Base-by-base conservation (phyloP, 2,113 vertebrate species). In the Poeciliopsis turrubarensis region DNA sequence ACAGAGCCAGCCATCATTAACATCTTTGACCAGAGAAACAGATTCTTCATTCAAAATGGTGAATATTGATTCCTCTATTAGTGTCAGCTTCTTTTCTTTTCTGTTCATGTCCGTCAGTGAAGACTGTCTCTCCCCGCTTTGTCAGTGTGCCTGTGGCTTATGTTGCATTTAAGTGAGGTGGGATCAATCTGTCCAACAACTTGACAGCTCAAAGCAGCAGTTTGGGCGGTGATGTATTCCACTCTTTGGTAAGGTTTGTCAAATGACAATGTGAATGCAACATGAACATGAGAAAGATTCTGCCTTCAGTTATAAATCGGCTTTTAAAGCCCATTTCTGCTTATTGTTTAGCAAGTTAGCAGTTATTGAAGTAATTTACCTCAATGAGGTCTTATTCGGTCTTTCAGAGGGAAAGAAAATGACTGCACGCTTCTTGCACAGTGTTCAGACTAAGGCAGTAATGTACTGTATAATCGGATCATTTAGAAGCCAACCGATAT, bases 41-140 rank as follows among this genome's bases (percentile, higher is more conserved):
- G 70, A 76, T 70, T 70, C 26, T 0, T 69, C 63, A 67, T 78
- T 82, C 75, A 84, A 82, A 89, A 88, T 84, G 81, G 75, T 66
- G 73, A 83, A 61, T 70, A 85, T 83, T 73, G 78, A 83, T 87
- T 84, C 65, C 54, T 75, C 67, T 68, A 57, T 79, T 72, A 68
- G 77, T 47, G 73, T 79, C 70, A 76, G 71, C 76, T 63, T 81
- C 78, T 68, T 68, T 79, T 75, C 74, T 68, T 77, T 71, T 29
- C 74, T n/a, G 60, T 84, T 68, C 70, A 30, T 71, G 73, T 84
- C 65, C 75, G 25, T 68, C 73, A 32, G 63, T 54, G 57, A 54
- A 41, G 78, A 70, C 80, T 69, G 60, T 51, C 68, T 68, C 67
- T 60, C 72, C 60, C 74, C 54, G 41, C 41, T 65, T 63, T 75